Conservation (phyloP, 2,888 invertebrate species). For the Pycnomerus fuliginosus region DNA sequence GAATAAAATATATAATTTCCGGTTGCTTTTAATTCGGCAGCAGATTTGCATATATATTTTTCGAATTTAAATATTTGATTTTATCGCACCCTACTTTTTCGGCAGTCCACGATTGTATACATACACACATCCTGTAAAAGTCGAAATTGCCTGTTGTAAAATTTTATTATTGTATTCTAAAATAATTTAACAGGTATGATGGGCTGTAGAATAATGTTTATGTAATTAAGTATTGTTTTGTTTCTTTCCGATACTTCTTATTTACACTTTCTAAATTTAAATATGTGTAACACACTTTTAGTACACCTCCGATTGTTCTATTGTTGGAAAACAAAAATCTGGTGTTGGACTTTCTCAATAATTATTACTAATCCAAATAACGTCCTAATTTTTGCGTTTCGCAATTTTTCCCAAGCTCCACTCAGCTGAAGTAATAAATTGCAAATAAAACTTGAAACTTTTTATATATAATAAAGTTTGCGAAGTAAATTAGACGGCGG, state of each 20-base stretch:
- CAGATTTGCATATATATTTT: constrained; percentile 23
- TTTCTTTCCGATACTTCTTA: constrained; percentile 21
- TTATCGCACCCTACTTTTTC: constrained; percentile 20
- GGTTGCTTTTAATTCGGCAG: constrained; percentile 14
- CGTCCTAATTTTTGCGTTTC: no score
- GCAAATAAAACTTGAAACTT: constrained; percentile 37
- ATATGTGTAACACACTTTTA: constrained; percentile 12
- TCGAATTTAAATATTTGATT: constrained; percentile 27
- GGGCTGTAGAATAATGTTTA: constrained; percentile 24
- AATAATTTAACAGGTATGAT: constrained; percentile 27
- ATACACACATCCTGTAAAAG: constrained; percentile 23
- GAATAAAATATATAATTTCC: constrained; percentile 22
- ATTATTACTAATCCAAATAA: no score
- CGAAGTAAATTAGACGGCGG: constrained; percentile 42
- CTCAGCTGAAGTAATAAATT: constrained; percentile 36
- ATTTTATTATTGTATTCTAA: constrained; percentile 27
- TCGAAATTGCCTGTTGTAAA: constrained; percentile 24
- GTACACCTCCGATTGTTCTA: constrained; percentile 11
- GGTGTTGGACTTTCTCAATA: no score
- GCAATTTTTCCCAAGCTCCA: no score
- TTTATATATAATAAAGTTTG: constrained; percentile 44
- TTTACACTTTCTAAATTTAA: constrained; percentile 26
- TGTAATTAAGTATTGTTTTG: constrained; percentile 23
- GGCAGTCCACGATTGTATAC: no score
- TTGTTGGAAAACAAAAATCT: no score